A percentile compares a stretch with the other conserved stretches of the same genome.
These are phyloP conservation scores for Virgularia gustaviana DNA, from an alignment of 92 coral and sea anemone genomes.

Conservation along the genomic window DNA sequence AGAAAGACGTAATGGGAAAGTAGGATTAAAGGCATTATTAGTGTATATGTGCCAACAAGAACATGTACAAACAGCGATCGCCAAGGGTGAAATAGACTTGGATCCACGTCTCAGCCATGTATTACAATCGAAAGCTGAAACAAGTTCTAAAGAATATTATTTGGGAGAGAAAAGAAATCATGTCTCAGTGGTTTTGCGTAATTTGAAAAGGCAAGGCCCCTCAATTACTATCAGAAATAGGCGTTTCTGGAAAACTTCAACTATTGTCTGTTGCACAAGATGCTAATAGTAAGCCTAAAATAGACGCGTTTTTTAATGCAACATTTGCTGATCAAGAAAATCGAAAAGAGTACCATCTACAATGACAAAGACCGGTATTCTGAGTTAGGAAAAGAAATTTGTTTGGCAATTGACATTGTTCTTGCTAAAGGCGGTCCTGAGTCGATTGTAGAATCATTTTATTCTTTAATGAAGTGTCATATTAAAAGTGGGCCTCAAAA, in stretches of 20 bases:
- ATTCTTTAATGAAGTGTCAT: conserved; percentile 18
- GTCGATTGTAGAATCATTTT: conserved; percentile 18
- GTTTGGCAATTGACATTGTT: conserved; percentile 21
- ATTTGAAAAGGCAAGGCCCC: background rate
- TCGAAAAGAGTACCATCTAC: too few species aligned
- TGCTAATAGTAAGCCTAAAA: too few species aligned
- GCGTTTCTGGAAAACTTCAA: too few species aligned
- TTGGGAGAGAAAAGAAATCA: conserved; percentile 9
- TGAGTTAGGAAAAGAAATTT: conserved; percentile 10
- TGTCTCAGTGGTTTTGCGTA: background rate
- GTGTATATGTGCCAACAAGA: background rate
- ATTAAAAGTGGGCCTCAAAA: conserved; percentile 7
- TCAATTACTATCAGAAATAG: too few species aligned
- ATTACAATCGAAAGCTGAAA: background rate
- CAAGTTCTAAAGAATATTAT: conserved; percentile 6
- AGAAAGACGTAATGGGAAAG: background rate
- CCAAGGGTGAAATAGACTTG: background rate
- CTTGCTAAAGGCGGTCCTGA: conserved; percentile 30
- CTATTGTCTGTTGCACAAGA: too few species aligned
- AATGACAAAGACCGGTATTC: conserved; percentile 7
- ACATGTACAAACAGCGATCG: background rate
- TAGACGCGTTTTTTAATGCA: too few species aligned
- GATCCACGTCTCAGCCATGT: background rate
- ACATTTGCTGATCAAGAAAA: too few species aligned
- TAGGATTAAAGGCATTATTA: background rate